Percentiles rank a stretch among this genome's conserved stretches.
These are phyloP conservation scores for Porites divaricata DNA, from an alignment of 92 coral and sea anemone genomes.

Conservation along the genomic window DNA sequence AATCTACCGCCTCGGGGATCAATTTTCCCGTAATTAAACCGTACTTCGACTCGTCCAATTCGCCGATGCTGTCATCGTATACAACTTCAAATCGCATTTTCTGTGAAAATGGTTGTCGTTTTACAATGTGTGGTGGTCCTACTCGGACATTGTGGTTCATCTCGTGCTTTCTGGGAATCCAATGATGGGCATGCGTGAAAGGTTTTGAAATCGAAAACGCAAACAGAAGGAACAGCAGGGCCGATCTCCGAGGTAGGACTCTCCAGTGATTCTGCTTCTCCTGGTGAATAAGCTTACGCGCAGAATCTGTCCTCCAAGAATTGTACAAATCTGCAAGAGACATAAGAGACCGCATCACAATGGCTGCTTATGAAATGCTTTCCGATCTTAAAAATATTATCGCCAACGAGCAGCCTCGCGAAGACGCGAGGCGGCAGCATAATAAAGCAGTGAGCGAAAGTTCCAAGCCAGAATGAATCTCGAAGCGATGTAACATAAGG, in stretches of 20 bases:
- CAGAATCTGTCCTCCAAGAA: not conserved
- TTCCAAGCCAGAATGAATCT: too few species aligned
- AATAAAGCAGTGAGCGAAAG: too few species aligned
- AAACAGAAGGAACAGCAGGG: constrained; percentile 27
- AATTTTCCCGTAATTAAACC: constrained; percentile 75
- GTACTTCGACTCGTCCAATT: constrained; percentile 55
- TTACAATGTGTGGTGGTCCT: constrained; percentile 71
- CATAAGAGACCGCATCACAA: not conserved
- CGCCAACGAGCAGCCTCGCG: too few species aligned
- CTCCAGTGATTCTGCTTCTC: not conserved
- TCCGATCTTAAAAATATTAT: too few species aligned
- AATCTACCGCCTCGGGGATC: constrained; percentile 91
- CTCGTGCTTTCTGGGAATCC: constrained; percentile 93
- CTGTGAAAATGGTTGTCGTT: constrained; percentile 72
- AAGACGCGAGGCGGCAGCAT: too few species aligned
- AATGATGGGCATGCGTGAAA: constrained; percentile 75
- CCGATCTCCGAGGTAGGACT: not conserved
- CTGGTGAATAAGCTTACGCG: not conserved
- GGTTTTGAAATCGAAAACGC: constrained; percentile 29
- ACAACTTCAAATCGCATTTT: constrained; percentile 94
- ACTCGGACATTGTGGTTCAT: constrained; percentile 91
- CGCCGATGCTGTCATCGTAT: constrained; percentile 81
- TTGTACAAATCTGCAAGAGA: not conserved
- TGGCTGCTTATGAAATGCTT: too few species aligned
- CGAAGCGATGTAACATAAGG: too few species aligned